Evolutionary conservation across 2,113 vertebrate genomes (phyloP), one percentile per base, ranked within the genome.

Genomic region (Dasyornis broadbenti): DNA sequence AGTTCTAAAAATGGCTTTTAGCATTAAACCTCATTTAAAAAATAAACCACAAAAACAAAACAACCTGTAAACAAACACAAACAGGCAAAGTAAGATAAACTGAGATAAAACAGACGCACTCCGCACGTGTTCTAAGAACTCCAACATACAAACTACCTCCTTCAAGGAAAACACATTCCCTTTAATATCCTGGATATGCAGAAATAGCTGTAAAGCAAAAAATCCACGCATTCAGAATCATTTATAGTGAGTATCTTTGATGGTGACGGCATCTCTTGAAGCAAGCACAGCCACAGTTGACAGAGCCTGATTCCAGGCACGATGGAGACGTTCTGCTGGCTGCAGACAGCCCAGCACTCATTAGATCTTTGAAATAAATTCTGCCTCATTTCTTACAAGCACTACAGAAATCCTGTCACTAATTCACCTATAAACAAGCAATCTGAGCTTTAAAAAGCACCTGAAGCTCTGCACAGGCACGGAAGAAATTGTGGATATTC

Each of bases 81-180:
- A 88, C 10, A 60, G 33, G 54, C 54, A 73, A 89, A 93, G 39
- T 5, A 50, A 87, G 82, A 81, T 19, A 86, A 90, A 82, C 0
- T 7, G 56, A 95, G 78, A 72, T n/a, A 30, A 85, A 95, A 71
- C 63, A 79, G 84, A 86, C 0, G 37, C 4, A 17, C n/a, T 70
- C 80, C 49, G 57, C 91, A 78, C 76, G 57, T 44, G 28, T 71
- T 84, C 84, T 86, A 69, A 85, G 60, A 88, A 72, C 35, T 72
- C 73, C 75, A 82, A 65, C 71, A 24, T 1, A 75, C 47, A 86
- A 94, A 85, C 69, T 18, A 54, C 10, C 86, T 73, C 83, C 92
- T 96, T 75, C 78, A 89, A 96, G 94, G 80, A 76, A 70, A 90
- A 95, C 28, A 40, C n/a, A 24, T 54, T 83, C 59, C 45, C 79